Percentiles rank a stretch among this genome's conserved stretches.
These are phyloP conservation scores for Oryzias curvinotus DNA, from an alignment of 2,113 vertebrate species.

Conservation along the genomic window DNA sequence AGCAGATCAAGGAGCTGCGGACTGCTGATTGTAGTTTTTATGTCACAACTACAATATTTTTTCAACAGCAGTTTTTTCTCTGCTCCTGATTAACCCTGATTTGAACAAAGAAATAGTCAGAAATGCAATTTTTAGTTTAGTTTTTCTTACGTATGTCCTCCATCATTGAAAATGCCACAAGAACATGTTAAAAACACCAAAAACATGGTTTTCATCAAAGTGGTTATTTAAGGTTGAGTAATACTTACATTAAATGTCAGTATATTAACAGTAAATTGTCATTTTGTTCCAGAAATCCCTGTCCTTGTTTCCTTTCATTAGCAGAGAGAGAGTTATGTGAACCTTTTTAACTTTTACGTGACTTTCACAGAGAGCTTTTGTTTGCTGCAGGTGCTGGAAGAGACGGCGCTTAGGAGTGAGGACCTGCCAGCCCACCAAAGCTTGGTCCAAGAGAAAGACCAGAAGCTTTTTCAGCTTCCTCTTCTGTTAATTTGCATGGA, in stretches of 20 bases:
- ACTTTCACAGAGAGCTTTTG: slow-evolving; percentile 64
- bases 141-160: too few species aligned
- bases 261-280: neutral
- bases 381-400: slow-evolving; percentile 63
- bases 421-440: slow-evolving; percentile 42
- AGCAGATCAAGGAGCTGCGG: too few species aligned
- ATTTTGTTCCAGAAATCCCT: neutral
- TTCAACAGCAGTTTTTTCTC: too few species aligned
- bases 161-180: too few species aligned
- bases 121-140: too few species aligned
- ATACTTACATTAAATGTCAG: neutral
- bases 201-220: too few species aligned
- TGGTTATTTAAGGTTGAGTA: neutral
- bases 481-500: slow-evolving; percentile 63
- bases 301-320: slow-evolving; percentile 18
- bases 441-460: slow-evolving; percentile 71
- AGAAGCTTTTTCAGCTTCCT: slow-evolving; percentile 73
- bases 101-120: too few species aligned
- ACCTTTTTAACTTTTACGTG: slow-evolving; percentile 37
- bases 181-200: too few species aligned
- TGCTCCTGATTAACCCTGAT: too few species aligned
- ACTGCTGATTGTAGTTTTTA: too few species aligned
- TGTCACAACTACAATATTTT: too few species aligned
- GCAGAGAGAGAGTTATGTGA: slow-evolving; percentile 22
- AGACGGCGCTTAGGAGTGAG: slow-evolving; percentile 52